Evolutionary conservation across 1,140 invertebrate genomes (phyloP), one percentile per base, ranked within the genome.

Genomic region (Drosophila sechellia): DNA sequence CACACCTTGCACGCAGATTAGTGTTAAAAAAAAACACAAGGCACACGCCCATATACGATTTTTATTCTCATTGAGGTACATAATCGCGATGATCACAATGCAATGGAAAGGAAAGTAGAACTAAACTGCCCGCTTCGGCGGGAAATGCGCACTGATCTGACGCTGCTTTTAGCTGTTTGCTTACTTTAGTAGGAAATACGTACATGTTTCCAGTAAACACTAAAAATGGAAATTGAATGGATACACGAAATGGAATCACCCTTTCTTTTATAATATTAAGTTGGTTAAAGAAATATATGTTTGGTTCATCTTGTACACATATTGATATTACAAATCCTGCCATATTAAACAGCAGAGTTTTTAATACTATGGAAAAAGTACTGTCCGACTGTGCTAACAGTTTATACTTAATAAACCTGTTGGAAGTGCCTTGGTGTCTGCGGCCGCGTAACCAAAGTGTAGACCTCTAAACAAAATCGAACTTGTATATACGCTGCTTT

Each of bases 141-240:
- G 43, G 34, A 71, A 81, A 58, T 86, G 74, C 70, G 66, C 66
- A 79, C 71, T 83, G 53, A 53, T 55, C 70, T 25, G 39, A 5
- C 43, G 57, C 59, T 68, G 65, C 59, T 78, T 66, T 79, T 61
- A 48, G 27, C 45, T 42, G 37, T 35, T 77, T 45, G 79, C 83
- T 79, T 83, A 87, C 83, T 79, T 69, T 86, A 83, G 76, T 61
- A 39, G 53, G 43, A 60, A 65, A 78, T 81, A 78, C 69, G 78
- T 65, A 57, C 22, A 37, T 46, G 60, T 58, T 52, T 81, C 55
- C 40, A 25, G 43, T 69, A 56, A 70, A 70, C 64, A 70, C 55
- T 11, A 25, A n/a, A 6, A 22, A 6, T 6, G 4, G 25, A n/a
- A 17, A 8, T 1, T 0, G 4, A 12, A 12, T 22, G 20, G 2